Evolutionary conservation across 92 coral and sea anemone genomes (phyloP).

Genomic region (Zoanthus sociatus): DNA sequence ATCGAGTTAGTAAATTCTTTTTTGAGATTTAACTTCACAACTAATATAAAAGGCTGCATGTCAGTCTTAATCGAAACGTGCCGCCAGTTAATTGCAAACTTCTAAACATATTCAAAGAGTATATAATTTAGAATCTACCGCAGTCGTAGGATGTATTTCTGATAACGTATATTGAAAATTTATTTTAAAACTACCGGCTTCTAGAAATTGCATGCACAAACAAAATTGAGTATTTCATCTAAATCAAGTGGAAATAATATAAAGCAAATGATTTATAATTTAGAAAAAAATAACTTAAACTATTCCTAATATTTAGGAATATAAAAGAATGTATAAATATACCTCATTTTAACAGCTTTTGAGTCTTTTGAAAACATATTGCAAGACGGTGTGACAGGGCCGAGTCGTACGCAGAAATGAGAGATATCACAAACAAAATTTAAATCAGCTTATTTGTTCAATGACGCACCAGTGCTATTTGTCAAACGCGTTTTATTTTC

Average conservation of each 20-base stretch:
- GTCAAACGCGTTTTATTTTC: conserved; percentile 15
- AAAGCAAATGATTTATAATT: conserved; percentile 19
- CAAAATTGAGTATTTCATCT: conserved; percentile 20
- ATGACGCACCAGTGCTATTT: conserved; percentile 9
- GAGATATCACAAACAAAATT: conserved; percentile 32
- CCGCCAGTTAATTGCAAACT: neutral
- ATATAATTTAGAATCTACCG: neutral
- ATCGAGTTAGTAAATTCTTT: neutral
- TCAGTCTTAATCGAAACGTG: conserved; percentile 6
- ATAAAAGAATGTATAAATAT: neutral
- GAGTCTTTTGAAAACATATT: neutral
- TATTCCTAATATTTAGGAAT: neutral
- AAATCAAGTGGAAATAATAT: neutral
- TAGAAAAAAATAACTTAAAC: neutral
- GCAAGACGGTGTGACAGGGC: neutral
- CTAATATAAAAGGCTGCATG: neutral
- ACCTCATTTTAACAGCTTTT: neutral
- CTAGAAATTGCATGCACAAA: conserved; percentile 39
- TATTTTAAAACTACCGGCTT: conserved; percentile 29
- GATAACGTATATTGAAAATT: conserved; percentile 27
- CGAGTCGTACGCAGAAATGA: neutral
- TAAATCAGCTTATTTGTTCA: conserved; percentile 35
- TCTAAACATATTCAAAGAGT: neutral
- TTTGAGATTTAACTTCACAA: too few species aligned
- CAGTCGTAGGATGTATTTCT: neutral